Evolutionary conservation across 2,113 vertebrate genomes (phyloP).

Genomic region (Vicugna pacos): DNA sequence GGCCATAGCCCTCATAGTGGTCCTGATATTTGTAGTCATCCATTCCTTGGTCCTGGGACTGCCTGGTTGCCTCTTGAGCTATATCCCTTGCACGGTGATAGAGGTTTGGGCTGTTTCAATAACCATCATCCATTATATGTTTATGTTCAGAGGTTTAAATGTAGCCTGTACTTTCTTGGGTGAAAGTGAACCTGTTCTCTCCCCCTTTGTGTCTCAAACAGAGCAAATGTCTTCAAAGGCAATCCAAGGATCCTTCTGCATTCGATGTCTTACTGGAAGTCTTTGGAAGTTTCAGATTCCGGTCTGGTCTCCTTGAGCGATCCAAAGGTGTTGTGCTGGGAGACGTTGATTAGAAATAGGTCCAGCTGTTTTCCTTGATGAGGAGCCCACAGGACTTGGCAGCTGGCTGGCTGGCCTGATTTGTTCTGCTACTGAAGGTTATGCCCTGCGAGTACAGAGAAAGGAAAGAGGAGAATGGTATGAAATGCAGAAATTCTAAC

Average conservation of each 20-base stretch:
- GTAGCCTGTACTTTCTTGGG: not conserved
- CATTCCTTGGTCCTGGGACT: constrained; percentile 77
- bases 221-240: constrained; percentile 45
- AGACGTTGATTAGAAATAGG: constrained; percentile 58
- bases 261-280: constrained; percentile 66
- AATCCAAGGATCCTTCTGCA: constrained; percentile 40
- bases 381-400: constrained; percentile 60
- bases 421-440: constrained; percentile 79
- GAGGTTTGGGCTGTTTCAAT: constrained; percentile 88
- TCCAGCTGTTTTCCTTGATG: constrained; percentile 68
- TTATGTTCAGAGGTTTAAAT: constrained; percentile 1
- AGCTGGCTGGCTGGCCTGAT: constrained; percentile 63
- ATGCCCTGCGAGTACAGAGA: constrained; percentile 79
- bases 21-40: constrained; percentile 89
- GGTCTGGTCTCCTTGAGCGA: constrained; percentile 68
- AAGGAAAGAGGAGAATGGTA: constrained; percentile 66
- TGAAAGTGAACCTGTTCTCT: constrained; percentile 59
- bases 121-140: constrained; percentile 90
- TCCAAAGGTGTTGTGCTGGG: not conserved
- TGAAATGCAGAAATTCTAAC: not conserved
- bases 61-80: constrained; percentile 65
- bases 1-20: constrained; percentile 87
- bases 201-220: constrained; percentile 4
- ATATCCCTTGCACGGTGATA: constrained; percentile 87
- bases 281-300: constrained; percentile 71